phyloP scores from a whole-genome alignment of 2,888 invertebrate genomes.

The Hydraecia micacea region DNA sequence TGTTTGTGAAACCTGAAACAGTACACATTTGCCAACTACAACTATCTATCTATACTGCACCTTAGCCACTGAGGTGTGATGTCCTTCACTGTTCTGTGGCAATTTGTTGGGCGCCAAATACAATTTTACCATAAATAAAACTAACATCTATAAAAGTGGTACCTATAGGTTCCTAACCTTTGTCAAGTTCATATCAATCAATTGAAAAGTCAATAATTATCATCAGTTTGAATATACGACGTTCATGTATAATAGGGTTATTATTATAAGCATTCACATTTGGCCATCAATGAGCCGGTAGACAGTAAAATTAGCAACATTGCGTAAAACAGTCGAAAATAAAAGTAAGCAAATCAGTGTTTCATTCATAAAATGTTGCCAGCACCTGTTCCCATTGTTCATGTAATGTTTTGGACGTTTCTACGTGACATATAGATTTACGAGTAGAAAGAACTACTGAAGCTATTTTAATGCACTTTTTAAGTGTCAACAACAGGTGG shows the following conservation, averaged over 20 bases:
- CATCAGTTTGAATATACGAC: background rate
- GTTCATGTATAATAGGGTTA: too few species aligned
- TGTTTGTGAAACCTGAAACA: constrained; percentile 17
- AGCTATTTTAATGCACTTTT: constrained; percentile 39
- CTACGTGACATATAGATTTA: constrained; percentile 35
- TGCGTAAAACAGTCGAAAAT: constrained; percentile 20
- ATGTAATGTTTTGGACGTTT: constrained; percentile 4
- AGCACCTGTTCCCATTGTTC: constrained; percentile 36
- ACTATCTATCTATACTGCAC: background rate
- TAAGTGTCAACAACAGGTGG: constrained; percentile 18
- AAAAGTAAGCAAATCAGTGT: constrained; percentile 7
- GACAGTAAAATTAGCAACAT: background rate
- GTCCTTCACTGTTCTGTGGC: background rate
- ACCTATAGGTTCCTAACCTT: background rate
- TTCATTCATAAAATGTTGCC: constrained; percentile 40
- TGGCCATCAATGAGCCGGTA: too few species aligned
- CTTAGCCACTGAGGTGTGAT: background rate
- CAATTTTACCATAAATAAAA: constrained; percentile 1
- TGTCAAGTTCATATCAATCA: background rate
- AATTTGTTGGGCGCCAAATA: background rate
- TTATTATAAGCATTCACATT: too few species aligned
- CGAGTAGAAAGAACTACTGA: constrained; percentile 15
- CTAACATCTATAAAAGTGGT: too few species aligned
- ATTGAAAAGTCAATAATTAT: background rate
- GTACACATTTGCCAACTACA: constrained; percentile 6